These are phyloP conservation scores for Plutella xylostella DNA, from an alignment of 2,888 invertebrate species.

Conservation along the genomic window DNA sequence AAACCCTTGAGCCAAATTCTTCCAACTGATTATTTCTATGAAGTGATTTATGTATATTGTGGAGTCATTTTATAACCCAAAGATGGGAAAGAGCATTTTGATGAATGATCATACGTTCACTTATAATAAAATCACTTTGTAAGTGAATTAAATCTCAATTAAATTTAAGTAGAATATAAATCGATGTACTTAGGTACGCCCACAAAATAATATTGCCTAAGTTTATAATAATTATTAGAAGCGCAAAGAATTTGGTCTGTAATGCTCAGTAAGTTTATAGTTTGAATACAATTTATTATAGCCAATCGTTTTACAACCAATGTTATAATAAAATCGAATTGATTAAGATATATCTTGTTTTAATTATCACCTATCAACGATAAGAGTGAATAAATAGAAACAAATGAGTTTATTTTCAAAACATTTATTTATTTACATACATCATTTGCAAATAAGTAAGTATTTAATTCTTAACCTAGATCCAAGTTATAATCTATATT, in stretches of 20 bases:
- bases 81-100: not conserved
- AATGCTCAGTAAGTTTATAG: constrained; percentile 2
- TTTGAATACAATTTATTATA: not conserved
- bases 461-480: not conserved
- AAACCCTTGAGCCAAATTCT: not conserved
- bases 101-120: no score
- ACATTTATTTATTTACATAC: constrained; percentile 2
- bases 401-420: not conserved
- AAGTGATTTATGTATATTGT: not conserved
- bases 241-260: not conserved
- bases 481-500: not conserved
- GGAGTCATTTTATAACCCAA: not conserved
- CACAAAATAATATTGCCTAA: no score
- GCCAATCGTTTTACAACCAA: constrained; percentile 7
- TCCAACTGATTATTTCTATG: not conserved
- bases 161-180: no score
- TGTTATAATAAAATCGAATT: constrained; percentile 5
- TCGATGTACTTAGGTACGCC: no score
- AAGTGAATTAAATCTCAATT: no score
- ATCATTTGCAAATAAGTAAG: not conserved
- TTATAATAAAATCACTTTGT: no score
- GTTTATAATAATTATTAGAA: no score
- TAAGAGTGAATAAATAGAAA: no score
- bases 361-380: no score
- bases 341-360: not conserved